phyloP scores from a whole-genome alignment of 2,113 vertebrate species.

The Formicarius rufipectus region DNA sequence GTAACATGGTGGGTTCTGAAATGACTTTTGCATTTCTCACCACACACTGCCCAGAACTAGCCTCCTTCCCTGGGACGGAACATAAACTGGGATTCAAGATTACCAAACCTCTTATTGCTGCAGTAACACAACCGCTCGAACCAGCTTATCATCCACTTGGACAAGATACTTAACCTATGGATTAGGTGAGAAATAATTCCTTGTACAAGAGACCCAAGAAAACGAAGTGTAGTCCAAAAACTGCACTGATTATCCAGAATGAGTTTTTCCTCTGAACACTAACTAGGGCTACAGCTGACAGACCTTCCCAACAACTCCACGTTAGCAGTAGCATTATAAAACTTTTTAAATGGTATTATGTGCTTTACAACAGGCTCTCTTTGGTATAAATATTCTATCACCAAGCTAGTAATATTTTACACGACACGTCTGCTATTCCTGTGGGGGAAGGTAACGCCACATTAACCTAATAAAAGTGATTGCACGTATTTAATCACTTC shows the following conservation, averaged over 20 bases:
- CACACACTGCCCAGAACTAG: not conserved
- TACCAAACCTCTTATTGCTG: slow-evolving; percentile 64
- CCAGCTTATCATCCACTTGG: slow-evolving; percentile 46
- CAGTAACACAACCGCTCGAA: not conserved
- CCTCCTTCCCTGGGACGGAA: slow-evolving; percentile 46
- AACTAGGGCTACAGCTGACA: slow-evolving; percentile 63
- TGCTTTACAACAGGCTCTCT: slow-evolving; percentile 83
- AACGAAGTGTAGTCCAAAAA: slow-evolving; percentile 50
- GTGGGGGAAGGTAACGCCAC: slow-evolving; percentile 66
- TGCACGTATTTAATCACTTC: slow-evolving; percentile 74
- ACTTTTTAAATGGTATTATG: slow-evolving; percentile 63
- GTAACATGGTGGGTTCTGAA: slow-evolving; percentile 24
- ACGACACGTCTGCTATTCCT: slow-evolving; percentile 72
- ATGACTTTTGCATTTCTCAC: not conserved
- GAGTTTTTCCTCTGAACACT: slow-evolving; percentile 52
- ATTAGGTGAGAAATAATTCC: slow-evolving; percentile 56
- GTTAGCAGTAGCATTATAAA: slow-evolving; percentile 65
- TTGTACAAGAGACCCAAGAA: slow-evolving; percentile 59
- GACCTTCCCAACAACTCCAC: slow-evolving; percentile 68
- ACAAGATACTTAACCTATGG: not conserved
- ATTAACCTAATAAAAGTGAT: slow-evolving; percentile 71
- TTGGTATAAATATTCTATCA: slow-evolving; percentile 81
- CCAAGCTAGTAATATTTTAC: slow-evolving; percentile 76
- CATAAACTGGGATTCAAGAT: slow-evolving; percentile 58
- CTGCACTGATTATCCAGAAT: slow-evolving; percentile 41